Evolutionary conservation across 2,888 invertebrate species (phyloP), one percentile per base, ranked within the genome.

Genomic region (Leistus spinibarbis): DNA sequence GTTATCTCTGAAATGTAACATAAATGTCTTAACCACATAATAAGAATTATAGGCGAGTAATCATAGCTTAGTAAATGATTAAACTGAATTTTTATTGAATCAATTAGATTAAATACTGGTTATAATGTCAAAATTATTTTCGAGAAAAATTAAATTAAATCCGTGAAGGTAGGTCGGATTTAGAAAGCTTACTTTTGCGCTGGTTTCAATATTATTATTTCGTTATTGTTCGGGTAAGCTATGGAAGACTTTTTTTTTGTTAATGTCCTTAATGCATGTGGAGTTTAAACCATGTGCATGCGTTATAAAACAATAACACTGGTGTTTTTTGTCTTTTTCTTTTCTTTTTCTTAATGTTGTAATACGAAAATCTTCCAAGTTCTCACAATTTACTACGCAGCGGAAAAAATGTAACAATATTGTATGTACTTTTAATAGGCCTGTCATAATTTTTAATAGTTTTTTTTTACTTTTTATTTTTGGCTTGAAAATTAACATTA

Each of bases 331-430:
- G 7, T 27, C 27, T 40, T 40, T 40, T 40, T 40, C 54, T 62
- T n/a, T 64, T 13, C 54, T 70, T 70, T 63, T 70, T 62, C 69
- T 24, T 70, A 70, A 70, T 70, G 70, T 70, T 70, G 70, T 70
- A 70, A 70, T 62, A 63, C 53, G 16, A 70, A 70, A 69, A 68
- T 68, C 23, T 68, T 24, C 68, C 17, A 68, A 54, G 68, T 70
- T 70, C 70, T 70, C 70, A 70, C 70, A 70, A 70, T 70, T 70
- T 70, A 63, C 69, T 17, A 20, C 53, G n/a, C 40, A 40, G 40
- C 7, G 7, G 54, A 20, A 63, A 70, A 62, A 70, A 70, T 70
- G 54, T 7, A 70, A 63, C 62, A 70, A 70, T 70, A 70, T 70
- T 13, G 63, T 70, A 63, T 70, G 70, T 70, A 62, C 60, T 70